phyloP scores from a whole-genome alignment of 2,888 invertebrate genomes.

The Abscondita cerata region DNA sequence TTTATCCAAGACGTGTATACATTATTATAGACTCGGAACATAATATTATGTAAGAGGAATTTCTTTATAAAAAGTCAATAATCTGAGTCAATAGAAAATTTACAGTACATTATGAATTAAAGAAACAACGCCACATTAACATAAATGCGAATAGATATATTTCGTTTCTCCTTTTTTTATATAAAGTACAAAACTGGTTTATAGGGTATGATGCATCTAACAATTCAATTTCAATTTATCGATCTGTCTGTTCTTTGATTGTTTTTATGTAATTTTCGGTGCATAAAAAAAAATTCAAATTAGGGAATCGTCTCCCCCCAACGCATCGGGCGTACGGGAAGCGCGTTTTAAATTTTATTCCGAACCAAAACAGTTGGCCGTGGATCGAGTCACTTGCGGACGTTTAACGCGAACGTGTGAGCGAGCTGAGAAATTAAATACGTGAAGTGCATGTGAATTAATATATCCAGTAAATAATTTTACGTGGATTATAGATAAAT shows the following conservation, averaged over 20 bases:
- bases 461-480: slow-evolving; percentile 33
- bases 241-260: not conserved
- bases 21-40: slow-evolving; percentile 7
- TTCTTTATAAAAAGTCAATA: slow-evolving; percentile 5
- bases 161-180: not conserved
- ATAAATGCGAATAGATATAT: no score
- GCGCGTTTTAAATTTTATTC: slow-evolving; percentile 28
- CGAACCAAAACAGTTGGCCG: slow-evolving; percentile 31
- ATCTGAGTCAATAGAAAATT: slow-evolving; percentile 6
- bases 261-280: no score
- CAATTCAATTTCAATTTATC: not conserved
- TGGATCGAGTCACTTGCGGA: slow-evolving; percentile 11
- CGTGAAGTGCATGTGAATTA: slow-evolving; percentile 24
- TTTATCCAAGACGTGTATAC: not conserved
- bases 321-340: slow-evolving; percentile 20
- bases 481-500: slow-evolving; percentile 23
- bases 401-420: not conserved
- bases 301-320: slow-evolving; percentile 30
- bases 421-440: slow-evolving; percentile 4
- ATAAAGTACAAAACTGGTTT: not conserved
- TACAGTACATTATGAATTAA: not conserved
- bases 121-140: no score
- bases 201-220: not conserved
- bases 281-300: slow-evolving; percentile 16
- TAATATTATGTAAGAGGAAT: slow-evolving; percentile 6